These are phyloP conservation scores for Protobothrops mucrosquamatus DNA, from an alignment of 2,113 vertebrate genomes.

Conservation along the genomic window DNA sequence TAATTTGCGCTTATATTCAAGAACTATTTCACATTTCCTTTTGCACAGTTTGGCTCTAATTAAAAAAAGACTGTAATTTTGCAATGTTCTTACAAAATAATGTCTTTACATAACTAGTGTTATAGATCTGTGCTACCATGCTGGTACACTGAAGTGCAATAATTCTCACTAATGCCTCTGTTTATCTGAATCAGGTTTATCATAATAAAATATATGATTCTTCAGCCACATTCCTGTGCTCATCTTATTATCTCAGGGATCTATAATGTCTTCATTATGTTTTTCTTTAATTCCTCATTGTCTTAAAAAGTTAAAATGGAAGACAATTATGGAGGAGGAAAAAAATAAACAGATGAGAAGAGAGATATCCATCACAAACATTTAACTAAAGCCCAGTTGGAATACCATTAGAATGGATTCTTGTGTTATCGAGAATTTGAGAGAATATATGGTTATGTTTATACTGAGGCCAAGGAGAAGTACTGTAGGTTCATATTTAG, in stretches of 20 bases:
- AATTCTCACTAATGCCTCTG: conserved; percentile 5
- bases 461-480: background rate
- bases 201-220: background rate
- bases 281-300: background rate
- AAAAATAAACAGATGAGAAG: conserved; percentile 16
- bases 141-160: background rate
- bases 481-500: background rate
- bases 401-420: background rate
- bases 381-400: background rate
- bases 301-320: conserved; percentile 12
- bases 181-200: background rate
- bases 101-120: background rate
- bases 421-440: background rate
- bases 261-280: background rate
- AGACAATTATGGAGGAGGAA: background rate
- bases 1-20: background rate
- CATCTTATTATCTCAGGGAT: conserved; percentile 14
- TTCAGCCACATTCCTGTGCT: background rate
- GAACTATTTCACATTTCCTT: background rate
- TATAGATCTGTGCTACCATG: background rate
- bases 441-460: background rate
- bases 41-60: background rate
- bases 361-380: background rate
- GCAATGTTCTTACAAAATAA: background rate
- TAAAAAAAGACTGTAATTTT: background rate